These are phyloP conservation scores for Cremastinae sp. DNA, from an alignment of 2,888 invertebrate species.

Conservation along the genomic window DNA sequence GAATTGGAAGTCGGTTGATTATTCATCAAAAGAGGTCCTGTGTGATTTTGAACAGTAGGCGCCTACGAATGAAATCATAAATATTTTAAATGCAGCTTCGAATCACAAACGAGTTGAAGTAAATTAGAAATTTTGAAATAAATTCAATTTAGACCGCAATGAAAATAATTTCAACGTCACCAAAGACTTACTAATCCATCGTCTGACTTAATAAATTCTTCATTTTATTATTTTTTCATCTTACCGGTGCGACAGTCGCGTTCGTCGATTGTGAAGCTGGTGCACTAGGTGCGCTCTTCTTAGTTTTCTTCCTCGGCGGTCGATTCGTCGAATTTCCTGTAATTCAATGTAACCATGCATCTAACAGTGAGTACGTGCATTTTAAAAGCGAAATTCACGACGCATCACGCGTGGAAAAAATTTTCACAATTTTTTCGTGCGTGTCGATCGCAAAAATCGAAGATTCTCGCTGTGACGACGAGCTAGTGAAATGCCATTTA, in stretches of 20 bases:
- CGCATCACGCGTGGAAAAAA: slow-evolving; percentile 1
- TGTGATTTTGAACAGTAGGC: slow-evolving; percentile 75
- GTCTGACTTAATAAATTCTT: not conserved
- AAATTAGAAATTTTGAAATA: not conserved
- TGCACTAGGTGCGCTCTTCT: slow-evolving; percentile 79
- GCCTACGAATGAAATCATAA: slow-evolving; percentile 69
- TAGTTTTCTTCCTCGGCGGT: slow-evolving; percentile 82
- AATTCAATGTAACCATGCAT: slow-evolving; percentile 75
- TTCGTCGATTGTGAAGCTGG: slow-evolving; percentile 66
- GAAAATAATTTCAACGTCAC: too few species aligned
- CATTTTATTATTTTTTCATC: slow-evolving; percentile 56
- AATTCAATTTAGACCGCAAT: too few species aligned
- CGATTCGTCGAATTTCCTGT: slow-evolving; percentile 78
- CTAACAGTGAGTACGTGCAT: slow-evolving; percentile 69
- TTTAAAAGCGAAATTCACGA: slow-evolving; percentile 8
- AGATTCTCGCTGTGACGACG: slow-evolving; percentile 51
- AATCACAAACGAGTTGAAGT: not conserved
- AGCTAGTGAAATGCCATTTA: slow-evolving; percentile 71
- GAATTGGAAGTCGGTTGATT: slow-evolving; percentile 75
- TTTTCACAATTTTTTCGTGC: slow-evolving; percentile 19
- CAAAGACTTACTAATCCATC: too few species aligned
- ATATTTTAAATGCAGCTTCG: not conserved
- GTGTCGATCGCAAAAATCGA: slow-evolving; percentile 13
- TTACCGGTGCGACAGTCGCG: slow-evolving; percentile 73
- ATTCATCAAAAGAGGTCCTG: slow-evolving; percentile 77